phyloP scores from a whole-genome alignment of 2,113 vertebrate genomes.

The Sterna hirundo region DNA sequence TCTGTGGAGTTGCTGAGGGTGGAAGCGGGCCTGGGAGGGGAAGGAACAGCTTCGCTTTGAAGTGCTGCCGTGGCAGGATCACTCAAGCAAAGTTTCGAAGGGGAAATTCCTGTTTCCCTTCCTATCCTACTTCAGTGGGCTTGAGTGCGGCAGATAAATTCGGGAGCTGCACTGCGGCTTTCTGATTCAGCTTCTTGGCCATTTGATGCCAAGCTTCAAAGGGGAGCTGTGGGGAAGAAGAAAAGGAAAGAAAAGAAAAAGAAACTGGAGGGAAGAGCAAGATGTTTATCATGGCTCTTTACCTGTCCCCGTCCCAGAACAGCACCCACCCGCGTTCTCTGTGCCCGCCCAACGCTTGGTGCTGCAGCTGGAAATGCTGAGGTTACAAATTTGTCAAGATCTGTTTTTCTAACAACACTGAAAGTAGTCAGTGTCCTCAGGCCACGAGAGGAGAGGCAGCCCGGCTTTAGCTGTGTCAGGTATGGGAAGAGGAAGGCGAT shows the following conservation, averaged over 20 bases:
- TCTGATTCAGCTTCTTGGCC: background rate
- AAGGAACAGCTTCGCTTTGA: conserved; percentile 58
- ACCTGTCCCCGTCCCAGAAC: background rate
- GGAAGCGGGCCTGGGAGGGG: conserved; percentile 43
- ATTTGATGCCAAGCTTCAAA: background rate
- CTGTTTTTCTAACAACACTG: background rate
- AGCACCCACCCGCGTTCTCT: background rate
- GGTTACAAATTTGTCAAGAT: background rate
- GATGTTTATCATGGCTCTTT: background rate
- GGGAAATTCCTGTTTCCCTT: conserved; percentile 63
- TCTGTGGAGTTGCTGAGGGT: conserved; percentile 16
- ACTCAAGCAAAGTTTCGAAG: background rate
- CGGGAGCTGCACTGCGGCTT: background rate
- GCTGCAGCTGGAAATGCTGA: background rate
- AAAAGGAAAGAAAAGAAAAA: background rate
- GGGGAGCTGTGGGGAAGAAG: background rate
- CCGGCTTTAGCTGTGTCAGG: background rate
- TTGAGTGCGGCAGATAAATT: background rate
- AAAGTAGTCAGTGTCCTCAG: background rate
- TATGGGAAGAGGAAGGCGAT: accelerated
- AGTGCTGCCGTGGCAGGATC: conserved; percentile 9
- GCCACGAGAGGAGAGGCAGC: background rate
- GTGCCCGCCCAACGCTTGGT: background rate
- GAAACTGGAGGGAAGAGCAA: background rate
- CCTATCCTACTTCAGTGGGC: background rate